Conservation (phyloP, 2,888 invertebrate genomes). For the Busseola fusca region DNA sequence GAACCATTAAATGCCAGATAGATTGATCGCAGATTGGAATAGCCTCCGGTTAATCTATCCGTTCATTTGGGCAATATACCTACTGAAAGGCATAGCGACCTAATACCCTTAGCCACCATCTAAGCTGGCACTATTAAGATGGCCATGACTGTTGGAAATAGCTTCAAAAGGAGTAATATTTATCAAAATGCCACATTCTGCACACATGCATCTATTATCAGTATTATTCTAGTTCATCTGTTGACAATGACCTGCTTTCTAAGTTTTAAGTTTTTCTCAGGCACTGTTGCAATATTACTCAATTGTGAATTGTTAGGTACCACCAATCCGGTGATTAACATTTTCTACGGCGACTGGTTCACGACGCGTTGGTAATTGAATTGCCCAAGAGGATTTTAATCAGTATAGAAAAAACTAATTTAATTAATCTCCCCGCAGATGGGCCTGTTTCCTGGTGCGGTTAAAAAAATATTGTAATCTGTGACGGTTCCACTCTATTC, state of each 20-base stretch:
- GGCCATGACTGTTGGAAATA: constrained; percentile 16
- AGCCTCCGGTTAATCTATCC: constrained; percentile 8
- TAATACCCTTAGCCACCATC: neutral
- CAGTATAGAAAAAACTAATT: constrained; percentile 71
- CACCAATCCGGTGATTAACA: constrained; percentile 43
- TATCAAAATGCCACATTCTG: constrained; percentile 13
- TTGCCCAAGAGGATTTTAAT: constrained; percentile 28
- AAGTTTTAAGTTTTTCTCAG: constrained; percentile 70
- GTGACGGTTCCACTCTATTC: constrained; percentile 71
- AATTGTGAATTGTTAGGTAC: constrained; percentile 48
- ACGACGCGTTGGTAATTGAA: constrained; percentile 43
- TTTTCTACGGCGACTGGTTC: constrained; percentile 33
- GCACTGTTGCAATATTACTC: constrained; percentile 63
- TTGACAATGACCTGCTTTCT: constrained; percentile 82
- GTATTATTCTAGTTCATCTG: constrained; percentile 42
- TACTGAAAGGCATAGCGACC: neutral
- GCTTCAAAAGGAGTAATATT: constrained; percentile 13
- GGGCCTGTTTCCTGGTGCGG: constrained; percentile 71
- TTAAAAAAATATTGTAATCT: constrained; percentile 72
- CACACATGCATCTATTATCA: constrained; percentile 41
- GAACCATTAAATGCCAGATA: constrained; percentile 2
- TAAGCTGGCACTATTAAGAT: neutral
- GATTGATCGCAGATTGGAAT: constrained; percentile 22
- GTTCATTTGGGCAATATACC: neutral
- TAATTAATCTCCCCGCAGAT: constrained; percentile 64